Percentiles rank a stretch among this genome's conserved stretches.
Evolutionary conservation across 2,113 vertebrate species (phyloP).

Genomic region (Motacilla alba): DNA sequence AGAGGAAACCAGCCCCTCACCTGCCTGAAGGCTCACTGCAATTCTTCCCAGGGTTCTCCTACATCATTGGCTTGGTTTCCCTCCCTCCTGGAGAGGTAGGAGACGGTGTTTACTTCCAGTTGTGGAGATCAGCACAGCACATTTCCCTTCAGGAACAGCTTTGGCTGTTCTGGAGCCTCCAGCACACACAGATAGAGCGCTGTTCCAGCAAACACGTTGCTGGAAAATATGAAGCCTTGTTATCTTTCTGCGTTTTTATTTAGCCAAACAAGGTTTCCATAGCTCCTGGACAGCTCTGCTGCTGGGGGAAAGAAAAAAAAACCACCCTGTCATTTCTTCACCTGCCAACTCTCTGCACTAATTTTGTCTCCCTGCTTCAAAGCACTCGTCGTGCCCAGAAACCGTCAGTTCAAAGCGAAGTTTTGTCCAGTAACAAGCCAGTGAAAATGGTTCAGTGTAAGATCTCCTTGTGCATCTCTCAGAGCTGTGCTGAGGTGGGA

Average conservation of each 20-base stretch:
- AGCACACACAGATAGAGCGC: not conserved
- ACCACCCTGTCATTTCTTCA: constrained; percentile 31
- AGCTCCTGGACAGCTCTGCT: constrained; percentile 7
- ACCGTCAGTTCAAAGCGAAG: constrained; percentile 14
- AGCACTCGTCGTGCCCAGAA: constrained; percentile 18
- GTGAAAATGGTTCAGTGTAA: not conserved
- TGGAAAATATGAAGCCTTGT: constrained; percentile 45
- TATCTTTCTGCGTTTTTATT: not conserved
- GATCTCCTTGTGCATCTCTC: not conserved
- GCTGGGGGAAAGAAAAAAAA: not conserved
- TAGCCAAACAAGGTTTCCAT: constrained; percentile 36
- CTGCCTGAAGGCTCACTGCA: not conserved
- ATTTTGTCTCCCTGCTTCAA: constrained; percentile 40
- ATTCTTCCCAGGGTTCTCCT: not conserved
- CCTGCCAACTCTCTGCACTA: constrained; percentile 41
- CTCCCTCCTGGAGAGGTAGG: not conserved
- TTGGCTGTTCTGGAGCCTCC: not conserved
- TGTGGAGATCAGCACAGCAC: not conserved
- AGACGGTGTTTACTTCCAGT: not conserved
- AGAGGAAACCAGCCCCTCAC: not conserved
- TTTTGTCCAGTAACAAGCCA: constrained; percentile 45
- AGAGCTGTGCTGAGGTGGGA: not conserved
- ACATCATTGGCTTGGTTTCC: not conserved
- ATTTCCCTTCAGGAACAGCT: not conserved
- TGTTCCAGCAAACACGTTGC: not conserved